Evolutionary conservation across 2,113 vertebrate species (phyloP).

Genomic region (Rutilus rutilus): DNA sequence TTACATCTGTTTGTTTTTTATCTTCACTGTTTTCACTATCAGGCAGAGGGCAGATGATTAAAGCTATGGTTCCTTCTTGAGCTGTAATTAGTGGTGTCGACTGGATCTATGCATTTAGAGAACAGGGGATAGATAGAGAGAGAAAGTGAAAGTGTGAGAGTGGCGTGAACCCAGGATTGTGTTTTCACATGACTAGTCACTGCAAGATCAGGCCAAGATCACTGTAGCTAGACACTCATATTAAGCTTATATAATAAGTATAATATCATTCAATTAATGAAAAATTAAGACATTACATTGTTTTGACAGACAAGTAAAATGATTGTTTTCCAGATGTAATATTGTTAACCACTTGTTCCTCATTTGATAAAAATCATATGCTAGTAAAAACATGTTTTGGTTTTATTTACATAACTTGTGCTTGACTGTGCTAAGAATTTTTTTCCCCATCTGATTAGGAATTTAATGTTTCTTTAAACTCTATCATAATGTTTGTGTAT

Average conservation of each 20-base stretch:
- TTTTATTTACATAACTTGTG: too few species aligned
- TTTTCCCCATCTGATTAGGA: too few species aligned
- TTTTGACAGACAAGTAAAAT: too few species aligned
- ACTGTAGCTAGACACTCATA: neutral
- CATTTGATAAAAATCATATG: too few species aligned
- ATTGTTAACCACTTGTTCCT: too few species aligned
- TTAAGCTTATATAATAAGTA: neutral
- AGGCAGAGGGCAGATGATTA: slow-evolving; percentile 58
- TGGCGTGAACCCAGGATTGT: neutral
- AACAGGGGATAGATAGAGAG: neutral
- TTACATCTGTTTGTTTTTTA: slow-evolving; percentile 34
- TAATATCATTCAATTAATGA: too few species aligned
- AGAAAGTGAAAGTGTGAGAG: neutral
- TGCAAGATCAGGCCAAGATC: slow-evolving; percentile 16
- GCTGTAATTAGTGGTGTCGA: slow-evolving; percentile 53
- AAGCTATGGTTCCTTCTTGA: slow-evolving; percentile 58
- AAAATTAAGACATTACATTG: neutral
- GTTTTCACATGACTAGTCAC: slow-evolving; percentile 17
- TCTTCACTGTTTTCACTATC: slow-evolving; percentile 32
- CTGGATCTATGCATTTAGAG: neutral
- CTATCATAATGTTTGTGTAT: neutral
- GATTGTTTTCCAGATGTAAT: too few species aligned
- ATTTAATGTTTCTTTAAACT: too few species aligned
- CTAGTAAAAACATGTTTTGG: too few species aligned
- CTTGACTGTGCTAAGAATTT: too few species aligned